Percentiles rank a stretch among this genome's conserved stretches.
Conservation (phyloP, 2,113 vertebrate genomes). For the Daboia siamensis region DNA sequence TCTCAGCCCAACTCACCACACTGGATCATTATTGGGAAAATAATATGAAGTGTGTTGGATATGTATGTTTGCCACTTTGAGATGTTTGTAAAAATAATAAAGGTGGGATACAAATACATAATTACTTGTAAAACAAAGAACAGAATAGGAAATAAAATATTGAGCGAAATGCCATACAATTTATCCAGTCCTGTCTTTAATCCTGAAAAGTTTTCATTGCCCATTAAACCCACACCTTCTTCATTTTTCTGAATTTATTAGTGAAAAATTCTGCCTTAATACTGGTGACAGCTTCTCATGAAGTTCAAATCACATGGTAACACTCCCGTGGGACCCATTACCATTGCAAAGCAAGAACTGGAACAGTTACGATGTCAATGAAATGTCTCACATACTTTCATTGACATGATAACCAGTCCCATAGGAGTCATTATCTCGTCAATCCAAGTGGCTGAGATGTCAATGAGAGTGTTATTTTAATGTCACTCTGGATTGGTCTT, state of each 20-base stretch:
- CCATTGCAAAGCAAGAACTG: slow-evolving; percentile 7
- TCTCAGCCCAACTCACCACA: background rate
- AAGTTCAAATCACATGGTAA: background rate
- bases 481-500: slow-evolving; percentile 4
- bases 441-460: slow-evolving; percentile 51
- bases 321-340: slow-evolving; percentile 29
- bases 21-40: background rate
- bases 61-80: background rate
- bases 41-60: background rate
- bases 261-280: slow-evolving; percentile 17
- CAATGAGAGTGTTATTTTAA: slow-evolving; percentile 52
- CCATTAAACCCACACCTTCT: background rate
- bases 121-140: background rate
- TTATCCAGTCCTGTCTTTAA: background rate
- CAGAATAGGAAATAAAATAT: background rate
- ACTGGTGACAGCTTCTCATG: background rate
- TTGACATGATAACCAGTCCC: slow-evolving; percentile 39
- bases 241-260: slow-evolving; percentile 13
- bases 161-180: background rate
- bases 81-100: background rate
- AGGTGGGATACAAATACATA: background rate
- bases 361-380: slow-evolving; percentile 28
- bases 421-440: slow-evolving; percentile 38
- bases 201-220: background rate
- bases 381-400: slow-evolving; percentile 4